phyloP scores from a whole-genome alignment of 2,888 invertebrate genomes.

The Andrena bicolor region DNA sequence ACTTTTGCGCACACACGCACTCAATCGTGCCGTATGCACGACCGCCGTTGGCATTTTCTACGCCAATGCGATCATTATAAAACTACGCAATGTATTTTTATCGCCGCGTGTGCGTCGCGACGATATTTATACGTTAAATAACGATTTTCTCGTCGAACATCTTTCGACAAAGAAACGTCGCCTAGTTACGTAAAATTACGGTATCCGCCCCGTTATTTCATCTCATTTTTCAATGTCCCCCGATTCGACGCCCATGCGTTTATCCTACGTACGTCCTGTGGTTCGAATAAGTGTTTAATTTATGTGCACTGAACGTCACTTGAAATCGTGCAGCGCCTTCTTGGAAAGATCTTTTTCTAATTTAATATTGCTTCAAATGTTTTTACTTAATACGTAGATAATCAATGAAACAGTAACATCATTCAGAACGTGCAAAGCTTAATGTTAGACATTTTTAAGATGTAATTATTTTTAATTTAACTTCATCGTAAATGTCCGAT shows the following conservation, averaged over 20 bases:
- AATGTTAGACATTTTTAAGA: too few species aligned
- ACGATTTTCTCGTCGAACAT: background rate
- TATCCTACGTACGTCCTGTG: slow-evolving; percentile 53
- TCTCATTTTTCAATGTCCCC: slow-evolving; percentile 27
- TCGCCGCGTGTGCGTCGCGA: background rate
- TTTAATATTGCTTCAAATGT: background rate
- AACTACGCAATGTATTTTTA: background rate
- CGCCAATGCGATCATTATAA: slow-evolving; percentile 10
- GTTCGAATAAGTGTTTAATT: slow-evolving; percentile 43
- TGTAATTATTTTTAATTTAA: too few species aligned
- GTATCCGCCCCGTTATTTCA: slow-evolving; percentile 29
- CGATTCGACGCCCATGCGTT: slow-evolving; percentile 51
- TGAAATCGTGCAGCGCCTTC: background rate
- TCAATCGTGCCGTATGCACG: slow-evolving; percentile 40
- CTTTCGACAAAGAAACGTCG: background rate
- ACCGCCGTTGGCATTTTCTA: slow-evolving; percentile 44
- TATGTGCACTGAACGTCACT: slow-evolving; percentile 10
- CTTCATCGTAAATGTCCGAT: too few species aligned
- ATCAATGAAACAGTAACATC: too few species aligned
- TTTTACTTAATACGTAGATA: too few species aligned
- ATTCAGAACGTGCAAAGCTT: too few species aligned
- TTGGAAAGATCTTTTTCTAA: background rate
- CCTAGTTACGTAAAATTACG: background rate
- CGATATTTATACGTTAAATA: slow-evolving; percentile 19
- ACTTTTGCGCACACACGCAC: slow-evolving; percentile 34